Evolutionary conservation across 2,797 vertebrate species (phyloP).

Genomic region (Mormyrus proboscirostris): DNA sequence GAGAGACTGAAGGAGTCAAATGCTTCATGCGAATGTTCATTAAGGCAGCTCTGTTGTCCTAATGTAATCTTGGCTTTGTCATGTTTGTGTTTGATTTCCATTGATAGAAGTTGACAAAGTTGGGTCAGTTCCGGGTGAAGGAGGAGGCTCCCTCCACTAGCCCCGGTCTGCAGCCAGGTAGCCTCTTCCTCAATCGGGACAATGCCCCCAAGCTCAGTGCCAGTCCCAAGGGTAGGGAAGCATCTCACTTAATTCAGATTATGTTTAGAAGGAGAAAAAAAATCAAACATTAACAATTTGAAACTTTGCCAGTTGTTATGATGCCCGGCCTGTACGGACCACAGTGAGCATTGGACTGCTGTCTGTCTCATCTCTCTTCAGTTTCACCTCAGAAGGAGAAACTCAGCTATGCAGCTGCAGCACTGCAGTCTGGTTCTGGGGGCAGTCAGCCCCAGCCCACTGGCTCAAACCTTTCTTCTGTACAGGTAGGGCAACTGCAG

Average conservation of each 20-base stretch:
- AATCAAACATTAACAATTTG: neutral
- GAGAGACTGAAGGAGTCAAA: neutral
- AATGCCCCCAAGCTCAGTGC: slow-evolving; percentile 52
- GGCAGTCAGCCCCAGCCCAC: slow-evolving; percentile 33
- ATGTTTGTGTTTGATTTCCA: neutral
- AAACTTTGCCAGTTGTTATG: neutral
- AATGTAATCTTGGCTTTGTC: neutral
- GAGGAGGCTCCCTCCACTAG: slow-evolving; percentile 64
- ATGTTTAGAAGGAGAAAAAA: neutral
- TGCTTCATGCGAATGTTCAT: neutral
- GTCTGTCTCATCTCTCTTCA: slow-evolving; percentile 17
- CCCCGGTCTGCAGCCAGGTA: slow-evolving; percentile 67
- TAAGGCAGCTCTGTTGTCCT: neutral
- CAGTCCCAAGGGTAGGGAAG: slow-evolving; percentile 47
- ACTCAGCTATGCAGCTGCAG: slow-evolving; percentile 73
- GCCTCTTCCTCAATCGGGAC: slow-evolving; percentile 76
- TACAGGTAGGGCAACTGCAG: slow-evolving; percentile 55
- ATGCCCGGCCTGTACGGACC: neutral
- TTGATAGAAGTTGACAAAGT: slow-evolving; percentile 75
- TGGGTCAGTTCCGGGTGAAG: slow-evolving; percentile 81
- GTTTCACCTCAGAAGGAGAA: slow-evolving; percentile 60
- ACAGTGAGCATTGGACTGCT: neutral
- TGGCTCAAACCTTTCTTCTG: slow-evolving; percentile 41
- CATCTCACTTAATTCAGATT: neutral
- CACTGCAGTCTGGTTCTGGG: slow-evolving; percentile 60